Conservation (phyloP, 92 coral and sea anemone genomes). For the Epizoanthus ramosus region DNA sequence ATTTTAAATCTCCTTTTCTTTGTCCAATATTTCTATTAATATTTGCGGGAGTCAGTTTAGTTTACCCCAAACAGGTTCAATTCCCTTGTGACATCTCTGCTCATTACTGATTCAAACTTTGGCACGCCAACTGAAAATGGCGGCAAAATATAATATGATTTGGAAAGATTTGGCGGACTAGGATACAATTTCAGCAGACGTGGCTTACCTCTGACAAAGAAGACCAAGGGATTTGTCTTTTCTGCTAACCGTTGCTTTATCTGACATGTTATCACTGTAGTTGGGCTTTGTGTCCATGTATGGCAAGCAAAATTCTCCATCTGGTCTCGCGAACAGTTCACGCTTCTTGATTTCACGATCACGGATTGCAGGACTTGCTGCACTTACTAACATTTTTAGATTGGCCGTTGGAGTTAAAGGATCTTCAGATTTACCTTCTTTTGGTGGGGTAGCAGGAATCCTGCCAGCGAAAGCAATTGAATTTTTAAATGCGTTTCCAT, state of each 20-base stretch:
- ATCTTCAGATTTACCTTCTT: constrained; percentile 61
- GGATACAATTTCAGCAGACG: constrained; percentile 1
- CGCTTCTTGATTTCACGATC: constrained; percentile 93
- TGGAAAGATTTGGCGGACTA: constrained; percentile 7
- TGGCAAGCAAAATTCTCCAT: constrained; percentile 49
- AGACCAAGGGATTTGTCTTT: constrained; percentile 99
- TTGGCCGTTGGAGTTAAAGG: constrained; percentile 98
- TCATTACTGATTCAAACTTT: constrained; percentile 76
- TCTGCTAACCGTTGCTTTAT: constrained; percentile 82
- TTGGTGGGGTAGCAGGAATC: constrained; percentile 87
- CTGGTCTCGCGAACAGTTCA: constrained; percentile 80
- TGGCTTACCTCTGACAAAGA: constrained; percentile 90
- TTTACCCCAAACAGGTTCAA: neutral
- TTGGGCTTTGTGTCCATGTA: constrained; percentile 45
- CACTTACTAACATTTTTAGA: constrained; percentile 96
- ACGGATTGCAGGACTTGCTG: constrained; percentile 96
- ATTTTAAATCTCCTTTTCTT: too few relatives aligned
- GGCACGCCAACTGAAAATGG: constrained; percentile 61
- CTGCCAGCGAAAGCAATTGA: constrained; percentile 14
- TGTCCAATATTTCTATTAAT: too few relatives aligned
- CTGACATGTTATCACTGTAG: constrained; percentile 54
- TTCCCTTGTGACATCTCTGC: constrained; percentile 29
- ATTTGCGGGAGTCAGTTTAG: too few relatives aligned
- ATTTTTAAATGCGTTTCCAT: neutral
- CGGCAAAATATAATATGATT: constrained; percentile 66